These are phyloP conservation scores for Setophaga petechia DNA, from an alignment of 2,113 vertebrate species.

Conservation along the genomic window DNA sequence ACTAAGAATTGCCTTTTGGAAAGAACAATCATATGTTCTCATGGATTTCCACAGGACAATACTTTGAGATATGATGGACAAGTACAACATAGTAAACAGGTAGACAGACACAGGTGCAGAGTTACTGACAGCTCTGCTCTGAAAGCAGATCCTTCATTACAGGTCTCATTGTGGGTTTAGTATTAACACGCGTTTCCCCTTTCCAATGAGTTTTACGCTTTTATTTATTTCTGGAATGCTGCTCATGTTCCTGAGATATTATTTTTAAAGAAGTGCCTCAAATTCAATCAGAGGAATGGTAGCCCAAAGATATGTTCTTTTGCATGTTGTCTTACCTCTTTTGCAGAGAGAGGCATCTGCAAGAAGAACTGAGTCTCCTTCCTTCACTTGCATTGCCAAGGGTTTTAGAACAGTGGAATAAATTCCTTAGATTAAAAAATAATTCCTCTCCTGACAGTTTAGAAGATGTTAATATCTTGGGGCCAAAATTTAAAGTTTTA, in stretches of 20 bases:
- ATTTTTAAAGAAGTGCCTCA: not conserved
- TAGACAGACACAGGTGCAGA: not conserved
- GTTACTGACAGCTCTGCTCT: not conserved
- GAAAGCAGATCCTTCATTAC: not conserved
- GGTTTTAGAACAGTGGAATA: not conserved
- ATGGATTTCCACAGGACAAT: not conserved
- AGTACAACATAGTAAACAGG: not conserved
- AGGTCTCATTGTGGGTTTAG: not conserved
- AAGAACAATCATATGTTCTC: not conserved
- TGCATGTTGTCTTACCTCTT: not conserved
- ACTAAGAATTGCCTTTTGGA: not conserved
- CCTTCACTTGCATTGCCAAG: not conserved
- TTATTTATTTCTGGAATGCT: not conserved
- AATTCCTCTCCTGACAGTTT: not conserved
- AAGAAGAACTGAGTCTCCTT: not conserved
- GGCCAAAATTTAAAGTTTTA: not conserved
- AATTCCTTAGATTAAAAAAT: not conserved
- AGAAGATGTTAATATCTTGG: not conserved
- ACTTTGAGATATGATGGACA: not conserved
- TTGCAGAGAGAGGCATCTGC: not conserved
- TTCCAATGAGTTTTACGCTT: not conserved
- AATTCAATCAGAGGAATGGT: not conserved
- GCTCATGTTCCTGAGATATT: not conserved
- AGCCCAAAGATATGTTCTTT: not conserved
- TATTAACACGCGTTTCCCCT: fast-evolving